Conservation (phyloP, 2,888 invertebrate genomes). For the Sussaba pulchella region DNA sequence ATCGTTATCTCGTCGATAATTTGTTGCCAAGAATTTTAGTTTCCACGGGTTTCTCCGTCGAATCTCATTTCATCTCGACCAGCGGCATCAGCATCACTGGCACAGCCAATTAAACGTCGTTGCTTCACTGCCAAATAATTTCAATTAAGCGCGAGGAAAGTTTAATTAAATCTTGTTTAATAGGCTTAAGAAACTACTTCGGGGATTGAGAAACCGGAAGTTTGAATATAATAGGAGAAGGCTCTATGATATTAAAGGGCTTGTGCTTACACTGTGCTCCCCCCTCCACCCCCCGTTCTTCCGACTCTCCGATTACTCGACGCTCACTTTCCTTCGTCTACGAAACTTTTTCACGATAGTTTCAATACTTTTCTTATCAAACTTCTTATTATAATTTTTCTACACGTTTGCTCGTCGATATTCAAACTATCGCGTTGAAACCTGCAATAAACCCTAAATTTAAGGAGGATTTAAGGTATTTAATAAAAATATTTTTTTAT, state of each 20-base stretch:
- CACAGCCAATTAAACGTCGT: constrained; percentile 65
- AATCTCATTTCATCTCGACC: constrained; percentile 55
- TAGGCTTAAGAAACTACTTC: constrained; percentile 71
- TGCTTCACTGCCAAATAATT: constrained; percentile 71
- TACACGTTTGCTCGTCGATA: no score
- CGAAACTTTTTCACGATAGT: background rate
- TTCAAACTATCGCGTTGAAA: no score
- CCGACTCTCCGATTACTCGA: background rate
- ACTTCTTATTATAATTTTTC: no score
- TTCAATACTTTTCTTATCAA: no score
- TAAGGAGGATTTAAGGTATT: no score
- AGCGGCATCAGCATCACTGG: constrained; percentile 40
- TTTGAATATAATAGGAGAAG: constrained; percentile 67
- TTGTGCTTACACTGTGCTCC: constrained; percentile 43
- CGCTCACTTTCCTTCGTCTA: background rate
- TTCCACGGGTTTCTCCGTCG: constrained; percentile 23
- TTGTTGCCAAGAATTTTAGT: constrained; percentile 36
- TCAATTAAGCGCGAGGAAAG: constrained; percentile 73
- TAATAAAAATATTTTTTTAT: no score
- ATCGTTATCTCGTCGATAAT: constrained; percentile 50
- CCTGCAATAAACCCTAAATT: no score
- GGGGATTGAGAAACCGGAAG: constrained; percentile 61
- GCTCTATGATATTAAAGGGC: constrained; percentile 63
- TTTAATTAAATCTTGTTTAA: constrained; percentile 76
- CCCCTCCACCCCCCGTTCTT: background rate